phyloP scores from a whole-genome alignment of 2,113 vertebrate species.

The Setophaga kirtlandii region DNA sequence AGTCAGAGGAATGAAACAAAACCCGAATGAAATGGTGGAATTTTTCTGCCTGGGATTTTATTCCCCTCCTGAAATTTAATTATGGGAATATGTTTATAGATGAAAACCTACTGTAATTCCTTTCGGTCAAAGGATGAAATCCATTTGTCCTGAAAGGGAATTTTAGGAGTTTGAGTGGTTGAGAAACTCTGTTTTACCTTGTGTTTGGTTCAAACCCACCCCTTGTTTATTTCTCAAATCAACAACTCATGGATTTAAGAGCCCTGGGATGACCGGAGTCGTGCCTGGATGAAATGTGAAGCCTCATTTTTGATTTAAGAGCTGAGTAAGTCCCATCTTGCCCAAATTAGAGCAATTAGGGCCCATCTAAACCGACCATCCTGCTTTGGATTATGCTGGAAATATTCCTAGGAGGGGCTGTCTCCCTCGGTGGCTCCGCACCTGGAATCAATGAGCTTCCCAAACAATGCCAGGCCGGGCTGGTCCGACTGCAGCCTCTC shows the following conservation, averaged over 20 bases:
- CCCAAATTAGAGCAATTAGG: conserved; percentile 3
- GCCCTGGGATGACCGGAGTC: background rate
- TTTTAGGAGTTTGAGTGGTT: background rate
- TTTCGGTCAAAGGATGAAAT: background rate
- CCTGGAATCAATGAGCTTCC: conserved; percentile 19
- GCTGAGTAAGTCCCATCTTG: background rate
- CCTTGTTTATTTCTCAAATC: background rate
- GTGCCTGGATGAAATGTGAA: background rate
- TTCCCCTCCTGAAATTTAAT: conserved; percentile 9
- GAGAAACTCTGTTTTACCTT: background rate
- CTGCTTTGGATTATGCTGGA: background rate
- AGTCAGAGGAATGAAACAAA: background rate
- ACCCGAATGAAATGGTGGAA: background rate
- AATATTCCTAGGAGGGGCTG: background rate
- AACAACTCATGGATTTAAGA: background rate
- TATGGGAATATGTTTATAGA: background rate
- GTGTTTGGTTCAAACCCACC: background rate
- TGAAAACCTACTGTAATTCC: background rate
- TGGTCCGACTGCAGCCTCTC: background rate
- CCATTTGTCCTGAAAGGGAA: background rate
- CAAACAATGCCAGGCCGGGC: background rate
- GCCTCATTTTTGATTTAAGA: background rate
- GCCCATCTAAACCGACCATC: background rate
- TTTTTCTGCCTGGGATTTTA: background rate
- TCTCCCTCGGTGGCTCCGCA: background rate